Base-by-base conservation (phyloP, 2,888 invertebrate species). In the Ametastegia equiseti region DNA sequence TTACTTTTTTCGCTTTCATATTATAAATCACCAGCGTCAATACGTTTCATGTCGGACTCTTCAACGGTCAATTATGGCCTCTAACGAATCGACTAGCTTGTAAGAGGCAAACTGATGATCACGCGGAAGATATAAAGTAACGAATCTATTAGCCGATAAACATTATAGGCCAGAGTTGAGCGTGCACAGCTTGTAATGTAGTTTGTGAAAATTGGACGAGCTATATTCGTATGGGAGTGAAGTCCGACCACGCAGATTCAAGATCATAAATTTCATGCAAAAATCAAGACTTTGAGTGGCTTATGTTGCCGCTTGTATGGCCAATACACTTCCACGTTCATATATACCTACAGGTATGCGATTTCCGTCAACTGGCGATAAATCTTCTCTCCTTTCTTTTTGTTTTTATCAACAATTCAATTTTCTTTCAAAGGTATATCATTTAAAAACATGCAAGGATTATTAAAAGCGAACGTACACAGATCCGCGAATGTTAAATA, bases 81-180 rank as follows among this genome's bases (percentile, higher is more conserved):
- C 39, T 67, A 67, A 67, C 39, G 65, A 67, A 67, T 67, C 19
- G 65, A 23, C 36, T 67, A 67, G 65, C 19, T 39, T 39, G n/a
- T 39, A 7, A 19, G n/a, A n/a, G 39, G 23, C 39, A 67, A 67
- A 9, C 19, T 23, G 36, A 67, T 30, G 13, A 30, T 6, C 65
- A 67, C 19, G 65, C 65, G 65, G 65, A 67, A 39, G 65, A 67
- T 39, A 67, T 67, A 67, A 67, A 67, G 36, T 67, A 67, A 67
- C 65, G 65, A 39, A 67, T 36, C 36, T 67, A 67, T 71, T 71
- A 9, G 36, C 39, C 65, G 36, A 47, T 45, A 71, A 71, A 71
- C 47, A 15, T 71, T 45, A 19, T 23, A 67, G 19, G 15, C 9
- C 19, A 67, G 36, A 67, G 39, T 36, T 13, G 11, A 42, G 1